phyloP scores from a whole-genome alignment of 2,797 vertebrate species.

The Hipposideros larvatus region DNA sequence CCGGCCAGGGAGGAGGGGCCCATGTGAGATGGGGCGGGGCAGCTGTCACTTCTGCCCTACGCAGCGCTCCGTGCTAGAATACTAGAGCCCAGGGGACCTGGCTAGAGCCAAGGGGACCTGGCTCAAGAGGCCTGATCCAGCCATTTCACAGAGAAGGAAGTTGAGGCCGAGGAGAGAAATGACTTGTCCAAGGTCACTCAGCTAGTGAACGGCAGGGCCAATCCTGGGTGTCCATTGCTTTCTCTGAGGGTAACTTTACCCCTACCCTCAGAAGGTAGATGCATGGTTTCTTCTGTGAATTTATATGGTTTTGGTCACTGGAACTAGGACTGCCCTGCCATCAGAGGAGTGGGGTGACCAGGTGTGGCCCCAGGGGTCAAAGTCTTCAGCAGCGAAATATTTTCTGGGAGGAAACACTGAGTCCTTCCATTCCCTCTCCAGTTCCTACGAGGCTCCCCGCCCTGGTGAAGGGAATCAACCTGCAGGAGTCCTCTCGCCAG shows the following conservation, averaged over 20 bases:
- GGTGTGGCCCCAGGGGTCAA: neutral
- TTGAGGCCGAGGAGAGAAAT: neutral
- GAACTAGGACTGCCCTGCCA: neutral
- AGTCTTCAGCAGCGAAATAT: neutral
- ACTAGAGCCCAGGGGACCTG: neutral
- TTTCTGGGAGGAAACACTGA: neutral
- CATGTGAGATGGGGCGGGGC: neutral
- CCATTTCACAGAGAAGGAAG: neutral
- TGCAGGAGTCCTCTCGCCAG: slow-evolving; percentile 36
- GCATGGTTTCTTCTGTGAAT: neutral
- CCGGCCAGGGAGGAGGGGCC: neutral
- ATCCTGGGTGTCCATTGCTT: neutral
- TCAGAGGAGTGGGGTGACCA: neutral
- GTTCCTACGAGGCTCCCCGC: neutral
- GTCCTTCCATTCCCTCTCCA: neutral
- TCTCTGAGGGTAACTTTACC: neutral
- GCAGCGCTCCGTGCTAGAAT: neutral
- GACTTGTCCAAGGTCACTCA: neutral
- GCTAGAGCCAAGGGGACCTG: neutral
- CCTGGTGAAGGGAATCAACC: slow-evolving; percentile 35
- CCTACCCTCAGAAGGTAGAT: neutral
- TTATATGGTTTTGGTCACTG: neutral
- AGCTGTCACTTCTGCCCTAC: neutral
- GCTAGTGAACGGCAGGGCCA: neutral
- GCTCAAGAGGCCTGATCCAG: neutral